These are phyloP conservation scores for Crotalus viridis DNA, from an alignment of 2,113 vertebrate species.

Conservation along the genomic window DNA sequence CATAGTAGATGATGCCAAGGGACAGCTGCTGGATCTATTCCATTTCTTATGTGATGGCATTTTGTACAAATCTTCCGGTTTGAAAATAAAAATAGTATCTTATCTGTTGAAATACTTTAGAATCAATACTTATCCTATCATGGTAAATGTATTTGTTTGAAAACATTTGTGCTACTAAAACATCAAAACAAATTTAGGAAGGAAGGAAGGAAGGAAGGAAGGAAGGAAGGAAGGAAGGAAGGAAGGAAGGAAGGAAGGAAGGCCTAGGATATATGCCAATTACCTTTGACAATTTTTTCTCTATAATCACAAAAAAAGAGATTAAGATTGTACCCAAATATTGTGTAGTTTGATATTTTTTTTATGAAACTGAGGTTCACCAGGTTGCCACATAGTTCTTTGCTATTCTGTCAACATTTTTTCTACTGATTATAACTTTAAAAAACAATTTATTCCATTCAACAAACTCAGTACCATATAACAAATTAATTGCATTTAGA, in stretches of 20 bases:
- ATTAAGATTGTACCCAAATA: not conserved
- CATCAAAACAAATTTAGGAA: not conserved
- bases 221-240: too few relatives aligned
- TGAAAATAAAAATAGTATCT: constrained; percentile 8
- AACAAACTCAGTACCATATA: not conserved
- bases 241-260: not conserved
- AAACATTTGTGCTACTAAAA: not conserved
- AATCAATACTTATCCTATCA: not conserved
- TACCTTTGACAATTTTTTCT: not conserved
- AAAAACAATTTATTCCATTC: not conserved
- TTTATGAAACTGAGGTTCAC: not conserved
- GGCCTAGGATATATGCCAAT: not conserved
- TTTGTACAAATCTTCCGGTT: not conserved
- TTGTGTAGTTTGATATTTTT: not conserved
- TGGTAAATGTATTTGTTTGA: not conserved
- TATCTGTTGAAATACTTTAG: not conserved
- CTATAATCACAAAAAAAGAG: not conserved
- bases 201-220: too few relatives aligned
- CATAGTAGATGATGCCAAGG: not conserved
- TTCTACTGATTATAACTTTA: not conserved
- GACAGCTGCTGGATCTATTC: constrained; percentile 9
- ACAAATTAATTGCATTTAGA: not conserved
- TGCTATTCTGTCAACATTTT: not conserved
- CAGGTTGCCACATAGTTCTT: not conserved
- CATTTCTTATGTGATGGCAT: not conserved